Base-by-base conservation (phyloP, 2,797 vertebrate genomes). In the Etheostoma nigrum region DNA sequence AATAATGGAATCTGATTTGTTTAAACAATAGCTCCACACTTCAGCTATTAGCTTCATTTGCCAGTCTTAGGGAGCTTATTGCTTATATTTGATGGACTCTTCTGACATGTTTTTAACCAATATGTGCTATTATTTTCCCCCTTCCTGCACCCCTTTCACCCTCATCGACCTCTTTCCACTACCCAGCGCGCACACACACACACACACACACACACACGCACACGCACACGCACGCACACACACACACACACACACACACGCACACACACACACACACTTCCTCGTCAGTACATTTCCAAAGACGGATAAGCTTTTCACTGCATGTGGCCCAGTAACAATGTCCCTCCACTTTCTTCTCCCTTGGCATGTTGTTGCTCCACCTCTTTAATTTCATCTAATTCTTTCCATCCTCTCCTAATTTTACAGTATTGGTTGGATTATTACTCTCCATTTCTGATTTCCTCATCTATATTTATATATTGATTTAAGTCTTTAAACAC, bases 1-100 rank as follows among this genome's bases (percentile, higher is more conserved):
- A 78, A 62, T 61, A 42, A 79, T 54, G 77, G 72, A 70, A 68
- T 79, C 54, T 86, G 77, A 87, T 90, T 88, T 71, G 61, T 62
- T 73, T 68, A 67, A 78, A 74, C 4, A 23, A 66, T 47, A 71
- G 30, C 55, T 52, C 1, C 60, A 71, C 9, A 25, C 45, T 71
- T 62, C 33, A 78, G 71, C 55, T 74, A 59, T 65, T 71, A 62
- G 25, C 52, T 63, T 72, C 61, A 81, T 84, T 85, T 74, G 54
- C 63, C 74, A 61, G 55, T 62, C 21, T 82, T 76, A 74, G 73
- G 47, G 57, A 74, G 45, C 72, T 75, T 85, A 86, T 78, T 86
- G 78, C 21, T 23, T 1, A 23, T 75, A 82, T 77, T 75, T 61
- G 30, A 47, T 27, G 49, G 33, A 61, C 55, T 53, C 51, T 16